These are phyloP conservation scores for Oryzias celebensis DNA, from an alignment of 2,113 vertebrate genomes.

Conservation along the genomic window DNA sequence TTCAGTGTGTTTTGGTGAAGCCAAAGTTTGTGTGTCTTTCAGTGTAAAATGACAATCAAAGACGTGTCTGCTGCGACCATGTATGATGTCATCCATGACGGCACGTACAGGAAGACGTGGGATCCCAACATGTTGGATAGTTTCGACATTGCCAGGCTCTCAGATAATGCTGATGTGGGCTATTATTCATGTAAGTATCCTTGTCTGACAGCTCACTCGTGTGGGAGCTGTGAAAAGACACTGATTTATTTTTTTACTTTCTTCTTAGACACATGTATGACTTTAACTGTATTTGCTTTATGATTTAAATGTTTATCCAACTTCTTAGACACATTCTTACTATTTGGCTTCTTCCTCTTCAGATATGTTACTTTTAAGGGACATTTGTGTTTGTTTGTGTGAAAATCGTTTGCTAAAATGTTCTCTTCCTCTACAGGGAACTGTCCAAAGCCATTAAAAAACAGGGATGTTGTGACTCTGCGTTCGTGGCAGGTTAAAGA, in stretches of 20 bases:
- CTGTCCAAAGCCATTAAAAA: conserved; percentile 75
- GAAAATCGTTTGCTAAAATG: too few relatives aligned
- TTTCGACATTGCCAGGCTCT: conserved; percentile 74
- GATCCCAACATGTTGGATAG: conserved; percentile 73
- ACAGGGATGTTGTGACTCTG: conserved; percentile 74
- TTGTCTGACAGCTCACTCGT: too few relatives aligned
- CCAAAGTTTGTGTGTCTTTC: neutral
- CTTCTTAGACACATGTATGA: too few relatives aligned
- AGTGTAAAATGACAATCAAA: conserved; percentile 72
- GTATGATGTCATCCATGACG: conserved; percentile 78
- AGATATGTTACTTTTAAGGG: too few relatives aligned
- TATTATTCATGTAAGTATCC: conserved; percentile 77
- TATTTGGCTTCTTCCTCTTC: too few relatives aligned
- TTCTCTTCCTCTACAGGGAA: conserved; percentile 58
- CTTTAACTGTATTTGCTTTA: too few relatives aligned
- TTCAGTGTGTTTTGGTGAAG: too few relatives aligned
- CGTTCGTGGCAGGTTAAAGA: conserved; percentile 75
- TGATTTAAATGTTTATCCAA: too few relatives aligned
- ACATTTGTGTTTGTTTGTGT: neutral
- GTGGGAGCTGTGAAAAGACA: neutral
- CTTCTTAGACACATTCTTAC: too few relatives aligned
- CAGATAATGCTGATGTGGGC: conserved; percentile 73
- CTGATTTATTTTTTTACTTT: too few relatives aligned
- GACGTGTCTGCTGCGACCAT: conserved; percentile 75
- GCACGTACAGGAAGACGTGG: conserved; percentile 69